phyloP scores from a whole-genome alignment of 2,888 invertebrate species.

The Augiades crinisus region DNA sequence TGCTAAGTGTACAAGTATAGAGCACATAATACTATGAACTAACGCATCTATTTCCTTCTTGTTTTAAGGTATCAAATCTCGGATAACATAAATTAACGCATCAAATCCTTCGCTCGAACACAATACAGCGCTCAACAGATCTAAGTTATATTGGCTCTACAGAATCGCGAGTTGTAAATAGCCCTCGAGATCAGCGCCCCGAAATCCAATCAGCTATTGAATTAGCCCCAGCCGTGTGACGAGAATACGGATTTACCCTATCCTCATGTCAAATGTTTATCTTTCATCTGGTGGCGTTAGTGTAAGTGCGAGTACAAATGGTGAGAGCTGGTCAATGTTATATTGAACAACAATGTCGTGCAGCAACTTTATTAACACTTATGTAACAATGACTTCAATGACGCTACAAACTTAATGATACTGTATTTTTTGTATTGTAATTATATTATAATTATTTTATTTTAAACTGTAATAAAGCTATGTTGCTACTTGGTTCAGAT shows the following conservation, averaged over 20 bases:
- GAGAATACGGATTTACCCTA: conserved; percentile 76
- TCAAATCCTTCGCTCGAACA: conserved; percentile 11
- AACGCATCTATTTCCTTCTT: too few relatives aligned
- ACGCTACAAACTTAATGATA: too few relatives aligned
- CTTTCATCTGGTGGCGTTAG: conserved; percentile 77
- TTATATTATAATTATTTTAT: too few relatives aligned
- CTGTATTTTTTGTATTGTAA: too few relatives aligned
- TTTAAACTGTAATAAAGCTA: too few relatives aligned
- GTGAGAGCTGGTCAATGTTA: too few relatives aligned
- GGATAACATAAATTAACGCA: conserved; percentile 6
- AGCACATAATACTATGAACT: too few relatives aligned
- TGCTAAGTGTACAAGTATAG: too few relatives aligned
- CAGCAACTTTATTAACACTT: neutral
- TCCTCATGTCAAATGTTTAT: conserved; percentile 79
- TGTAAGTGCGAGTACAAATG: conserved; percentile 65
- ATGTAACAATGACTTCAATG: neutral
- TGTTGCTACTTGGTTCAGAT: too few relatives aligned
- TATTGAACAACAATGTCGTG: too few relatives aligned
- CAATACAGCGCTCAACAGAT: conserved; percentile 21
- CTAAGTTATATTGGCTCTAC: conserved; percentile 41
- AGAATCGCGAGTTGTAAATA: conserved; percentile 54
- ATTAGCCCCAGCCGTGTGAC: conserved; percentile 79
- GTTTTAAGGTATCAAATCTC: conserved; percentile 1
- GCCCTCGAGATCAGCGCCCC: conserved; percentile 66
- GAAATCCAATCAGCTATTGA: conserved; percentile 81